Percentiles rank a stretch among this genome's conserved stretches.
Evolutionary conservation across 2,113 vertebrate genomes (phyloP).

Genomic region (Oriolus oriolus): DNA sequence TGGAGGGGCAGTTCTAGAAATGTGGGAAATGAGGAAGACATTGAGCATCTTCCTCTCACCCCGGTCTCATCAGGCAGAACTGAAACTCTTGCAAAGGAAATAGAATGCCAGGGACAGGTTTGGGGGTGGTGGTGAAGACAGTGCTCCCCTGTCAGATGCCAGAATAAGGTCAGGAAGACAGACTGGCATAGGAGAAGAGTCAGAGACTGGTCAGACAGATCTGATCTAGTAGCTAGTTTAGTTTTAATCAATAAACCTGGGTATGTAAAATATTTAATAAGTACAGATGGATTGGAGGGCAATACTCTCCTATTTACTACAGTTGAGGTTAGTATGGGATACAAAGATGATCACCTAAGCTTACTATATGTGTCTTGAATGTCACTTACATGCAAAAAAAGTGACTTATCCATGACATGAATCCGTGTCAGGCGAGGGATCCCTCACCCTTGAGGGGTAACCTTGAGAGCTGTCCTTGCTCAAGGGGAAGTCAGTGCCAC

Average conservation of each 20-base stretch:
- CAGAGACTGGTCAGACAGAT: background rate
- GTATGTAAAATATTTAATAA: background rate
- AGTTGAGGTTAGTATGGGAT: no score
- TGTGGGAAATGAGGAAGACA: rapidly evolving
- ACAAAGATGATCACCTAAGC: background rate
- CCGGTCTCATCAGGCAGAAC: background rate
- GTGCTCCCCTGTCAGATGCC: background rate
- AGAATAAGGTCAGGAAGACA: background rate
- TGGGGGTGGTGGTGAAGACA: background rate
- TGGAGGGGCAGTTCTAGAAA: background rate
- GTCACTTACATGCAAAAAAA: background rate
- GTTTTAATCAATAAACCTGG: background rate
- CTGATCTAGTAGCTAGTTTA: background rate
- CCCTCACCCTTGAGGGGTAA: background rate
- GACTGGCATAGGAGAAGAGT: background rate
- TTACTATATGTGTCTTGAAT: background rate
- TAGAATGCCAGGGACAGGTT: background rate
- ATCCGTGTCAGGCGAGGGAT: background rate
- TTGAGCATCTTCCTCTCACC: background rate
- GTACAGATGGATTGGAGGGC: background rate
- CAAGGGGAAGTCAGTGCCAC: background rate
- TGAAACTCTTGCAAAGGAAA: background rate
- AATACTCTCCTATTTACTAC: background rate
- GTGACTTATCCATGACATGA: background rate
- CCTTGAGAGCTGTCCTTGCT: background rate